Evolutionary conservation across 35 echinoderm and acorn worm species (phyloP), one percentile per base, ranked within the genome.

Genomic region (Chiridota heheva): DNA sequence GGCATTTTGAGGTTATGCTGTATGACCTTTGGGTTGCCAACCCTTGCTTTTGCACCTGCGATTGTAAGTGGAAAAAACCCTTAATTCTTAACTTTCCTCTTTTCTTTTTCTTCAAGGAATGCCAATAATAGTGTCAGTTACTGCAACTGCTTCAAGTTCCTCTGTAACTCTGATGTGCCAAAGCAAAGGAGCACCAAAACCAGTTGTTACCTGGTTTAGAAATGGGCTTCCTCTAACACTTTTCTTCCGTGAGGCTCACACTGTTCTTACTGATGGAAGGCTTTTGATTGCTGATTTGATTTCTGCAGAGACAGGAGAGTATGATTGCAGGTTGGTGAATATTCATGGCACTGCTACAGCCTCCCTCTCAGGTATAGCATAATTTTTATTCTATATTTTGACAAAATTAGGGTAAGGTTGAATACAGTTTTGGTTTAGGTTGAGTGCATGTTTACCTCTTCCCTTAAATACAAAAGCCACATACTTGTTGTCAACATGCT

Each of bases 171-270:
- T 90, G 8, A 68, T 46, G 27, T 96, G 92, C 58, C 38, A 73
- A 17, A 86, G 72, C 44, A 96, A 86, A 63, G 92, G 87, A 42
- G 70, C 77, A n/a, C 87, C 92, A 15, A 15, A 76, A 33, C 87
- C 93, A 7, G 73, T 73, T 2, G 72, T 70, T 1, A 42, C 24
- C 15, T 91, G 87, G 88, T 24, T 27, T 40, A 36, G 35, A 3
- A 72, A 84, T 59, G 81, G 60, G 3, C 62, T 17, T 27, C 35
- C 40, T 39, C 47, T 87, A 49, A 73, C 79, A 31, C 36, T 44
- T 25, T 61, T 44, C 33, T 58, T 47, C 5, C 36, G 83, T 15
- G 4, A 28, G 2, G 60, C 59, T 75, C 92, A 96, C 44, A 65
- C 40, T 36, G 58, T 90, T 40, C 77, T 31, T 1, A 46, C 38